These are phyloP conservation scores for Cephus cinctus DNA, from an alignment of 1,140 invertebrate species.

Conservation along the genomic window DNA sequence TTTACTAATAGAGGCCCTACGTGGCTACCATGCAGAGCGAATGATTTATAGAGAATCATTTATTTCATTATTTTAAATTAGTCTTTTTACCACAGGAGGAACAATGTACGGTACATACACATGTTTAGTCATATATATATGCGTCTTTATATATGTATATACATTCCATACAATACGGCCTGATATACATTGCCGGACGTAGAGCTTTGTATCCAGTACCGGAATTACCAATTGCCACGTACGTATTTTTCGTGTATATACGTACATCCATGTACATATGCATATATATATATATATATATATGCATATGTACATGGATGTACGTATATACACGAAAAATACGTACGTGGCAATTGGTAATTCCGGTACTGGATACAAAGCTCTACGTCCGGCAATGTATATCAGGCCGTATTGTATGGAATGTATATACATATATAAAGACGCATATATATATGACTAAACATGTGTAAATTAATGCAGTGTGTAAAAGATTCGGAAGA, in stretches of 20 bases:
- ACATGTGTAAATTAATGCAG: slow-evolving; percentile 5
- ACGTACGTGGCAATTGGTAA: no score
- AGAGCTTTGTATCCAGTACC: no score
- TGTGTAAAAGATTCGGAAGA: no score
- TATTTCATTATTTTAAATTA: slow-evolving; percentile 37
- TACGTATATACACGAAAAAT: neutral
- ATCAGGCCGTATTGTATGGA: no score
- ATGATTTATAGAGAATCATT: slow-evolving; percentile 37
- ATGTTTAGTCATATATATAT: slow-evolving; percentile 11
- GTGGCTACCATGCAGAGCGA: slow-evolving; percentile 4
- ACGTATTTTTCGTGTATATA: neutral
- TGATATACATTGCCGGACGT: no score
- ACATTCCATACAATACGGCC: no score
- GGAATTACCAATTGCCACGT: no score
- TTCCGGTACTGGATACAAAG: no score
- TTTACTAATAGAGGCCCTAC: neutral
- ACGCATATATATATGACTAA: slow-evolving; percentile 10
- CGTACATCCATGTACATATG: no score
- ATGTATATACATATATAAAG: slow-evolving; percentile 13
- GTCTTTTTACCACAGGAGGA: slow-evolving; percentile 31
- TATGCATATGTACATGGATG: no score
- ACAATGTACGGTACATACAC: slow-evolving; percentile 11
- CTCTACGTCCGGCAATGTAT: no score
- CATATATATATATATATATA: neutral
- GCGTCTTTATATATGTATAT: slow-evolving; percentile 11